Conservation (phyloP, 2,113 vertebrate species). For the Anolis sagrei region DNA sequence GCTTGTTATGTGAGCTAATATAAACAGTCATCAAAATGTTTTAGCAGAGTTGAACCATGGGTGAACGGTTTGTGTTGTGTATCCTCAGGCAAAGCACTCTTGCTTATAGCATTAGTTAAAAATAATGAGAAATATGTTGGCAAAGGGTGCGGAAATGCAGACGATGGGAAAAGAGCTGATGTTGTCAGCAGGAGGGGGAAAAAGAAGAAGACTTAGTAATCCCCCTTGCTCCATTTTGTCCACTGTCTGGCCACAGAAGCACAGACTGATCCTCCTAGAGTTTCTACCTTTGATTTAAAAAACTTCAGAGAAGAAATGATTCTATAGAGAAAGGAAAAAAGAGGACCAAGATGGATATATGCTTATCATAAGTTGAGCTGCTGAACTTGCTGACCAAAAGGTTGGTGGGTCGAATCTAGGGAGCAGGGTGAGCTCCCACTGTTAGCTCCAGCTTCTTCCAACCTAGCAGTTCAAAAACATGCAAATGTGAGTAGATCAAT, state of each 20-base stretch:
- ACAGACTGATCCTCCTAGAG: too few species aligned
- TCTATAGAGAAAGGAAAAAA: too few species aligned
- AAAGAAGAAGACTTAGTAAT: background rate
- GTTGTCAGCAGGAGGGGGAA: background rate
- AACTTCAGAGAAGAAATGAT: too few species aligned
- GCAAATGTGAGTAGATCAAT: too few species aligned
- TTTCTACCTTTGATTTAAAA: too few species aligned
- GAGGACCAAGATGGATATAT: too few species aligned
- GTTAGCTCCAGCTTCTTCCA: too few species aligned
- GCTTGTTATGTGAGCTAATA: constrained; percentile 7
- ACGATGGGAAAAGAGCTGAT: background rate
- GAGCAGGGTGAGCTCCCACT: too few species aligned
- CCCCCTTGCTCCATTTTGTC: background rate
- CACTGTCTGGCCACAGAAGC: background rate
- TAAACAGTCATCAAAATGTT: constrained; percentile 23
- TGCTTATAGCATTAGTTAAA: constrained; percentile 26
- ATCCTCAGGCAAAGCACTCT: constrained; percentile 21
- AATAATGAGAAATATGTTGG: constrained; percentile 32
- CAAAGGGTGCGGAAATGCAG: constrained; percentile 4
- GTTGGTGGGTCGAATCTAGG: too few species aligned
- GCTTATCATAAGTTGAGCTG: too few species aligned
- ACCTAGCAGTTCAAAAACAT: too few species aligned
- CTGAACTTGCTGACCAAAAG: too few species aligned
- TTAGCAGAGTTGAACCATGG: constrained; percentile 17
- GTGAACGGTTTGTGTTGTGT: constrained; percentile 13